phyloP scores from a whole-genome alignment of 2,797 vertebrate genomes.

The Phoeniculus purpureus region DNA sequence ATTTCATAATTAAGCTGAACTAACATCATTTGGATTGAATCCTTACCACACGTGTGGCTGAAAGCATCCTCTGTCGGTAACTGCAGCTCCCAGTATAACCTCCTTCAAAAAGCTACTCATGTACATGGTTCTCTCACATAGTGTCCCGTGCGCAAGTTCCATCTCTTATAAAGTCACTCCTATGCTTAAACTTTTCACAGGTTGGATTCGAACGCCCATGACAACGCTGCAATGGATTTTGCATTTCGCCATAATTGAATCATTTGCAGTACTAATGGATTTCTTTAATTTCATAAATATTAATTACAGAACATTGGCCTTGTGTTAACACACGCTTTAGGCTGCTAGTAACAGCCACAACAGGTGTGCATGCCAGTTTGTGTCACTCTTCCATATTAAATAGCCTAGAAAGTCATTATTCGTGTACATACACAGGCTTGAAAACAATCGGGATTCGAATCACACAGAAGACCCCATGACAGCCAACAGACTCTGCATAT shows the following conservation, averaged over 20 bases:
- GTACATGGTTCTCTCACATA: background rate
- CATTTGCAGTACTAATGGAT: background rate
- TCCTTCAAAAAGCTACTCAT: background rate
- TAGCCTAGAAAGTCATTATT: conserved; percentile 20
- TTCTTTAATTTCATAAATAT: background rate
- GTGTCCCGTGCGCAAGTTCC: background rate
- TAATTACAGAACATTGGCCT: background rate
- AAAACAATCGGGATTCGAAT: conserved; percentile 27
- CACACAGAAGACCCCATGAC: background rate
- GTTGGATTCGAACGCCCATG: background rate
- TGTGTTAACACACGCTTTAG: background rate
- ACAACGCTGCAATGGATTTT: background rate
- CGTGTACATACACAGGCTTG: background rate
- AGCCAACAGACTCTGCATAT: conserved; percentile 1
- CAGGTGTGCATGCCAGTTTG: background rate
- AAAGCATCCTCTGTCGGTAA: background rate
- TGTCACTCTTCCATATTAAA: conserved; percentile 3
- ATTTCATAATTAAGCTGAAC: background rate
- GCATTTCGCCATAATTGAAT: background rate
- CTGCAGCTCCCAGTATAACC: background rate
- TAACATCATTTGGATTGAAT: background rate
- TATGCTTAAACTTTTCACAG: background rate
- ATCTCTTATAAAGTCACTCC: background rate
- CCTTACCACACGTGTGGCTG: background rate
- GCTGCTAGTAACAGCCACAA: background rate